Conservation (phyloP, 2,888 invertebrate genomes). For the Drosophila barbarae region DNA sequence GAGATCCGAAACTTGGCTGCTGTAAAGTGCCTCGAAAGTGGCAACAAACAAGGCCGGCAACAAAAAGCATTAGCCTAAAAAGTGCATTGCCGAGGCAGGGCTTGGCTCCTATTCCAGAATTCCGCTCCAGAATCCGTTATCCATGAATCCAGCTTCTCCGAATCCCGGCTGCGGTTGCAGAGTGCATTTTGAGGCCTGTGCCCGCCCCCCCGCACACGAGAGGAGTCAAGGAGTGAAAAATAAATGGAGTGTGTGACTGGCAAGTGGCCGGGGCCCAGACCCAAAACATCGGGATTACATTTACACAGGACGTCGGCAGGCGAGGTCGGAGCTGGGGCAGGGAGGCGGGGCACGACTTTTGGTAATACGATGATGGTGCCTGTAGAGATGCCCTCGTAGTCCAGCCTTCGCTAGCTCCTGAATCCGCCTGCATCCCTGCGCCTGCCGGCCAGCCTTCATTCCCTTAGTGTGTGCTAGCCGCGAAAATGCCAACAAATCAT, state of each 20-base stretch:
- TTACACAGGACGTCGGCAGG: constrained; percentile 48
- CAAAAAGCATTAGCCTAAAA: constrained; percentile 49
- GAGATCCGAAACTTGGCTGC: constrained; percentile 34
- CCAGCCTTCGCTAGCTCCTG: constrained; percentile 16
- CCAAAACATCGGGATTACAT: constrained; percentile 61
- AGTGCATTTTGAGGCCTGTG: constrained; percentile 44
- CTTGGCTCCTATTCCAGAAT: constrained; percentile 1
- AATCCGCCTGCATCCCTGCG: neutral
- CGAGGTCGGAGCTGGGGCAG: neutral
- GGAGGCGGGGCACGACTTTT: constrained; percentile 41
- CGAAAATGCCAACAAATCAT: constrained; percentile 71
- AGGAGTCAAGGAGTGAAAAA: constrained; percentile 68
- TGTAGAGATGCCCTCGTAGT: constrained; percentile 26
- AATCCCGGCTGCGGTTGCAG: constrained; percentile 27
- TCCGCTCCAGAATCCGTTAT: constrained; percentile 7
- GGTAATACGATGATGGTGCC: constrained; percentile 67
- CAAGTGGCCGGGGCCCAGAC: constrained; percentile 30
- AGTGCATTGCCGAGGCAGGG: constrained; percentile 23
- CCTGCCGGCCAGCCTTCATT: constrained; percentile 17
- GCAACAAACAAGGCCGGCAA: constrained; percentile 35
- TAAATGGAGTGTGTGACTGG: constrained; percentile 71
- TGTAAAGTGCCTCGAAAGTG: constrained; percentile 37
- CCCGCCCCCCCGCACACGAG: constrained; percentile 29
- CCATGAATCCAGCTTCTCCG: constrained; percentile 8
- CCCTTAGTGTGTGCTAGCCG: constrained; percentile 37